Conservation (phyloP, 1,140 invertebrate genomes). For the Bombus terrestris region DNA sequence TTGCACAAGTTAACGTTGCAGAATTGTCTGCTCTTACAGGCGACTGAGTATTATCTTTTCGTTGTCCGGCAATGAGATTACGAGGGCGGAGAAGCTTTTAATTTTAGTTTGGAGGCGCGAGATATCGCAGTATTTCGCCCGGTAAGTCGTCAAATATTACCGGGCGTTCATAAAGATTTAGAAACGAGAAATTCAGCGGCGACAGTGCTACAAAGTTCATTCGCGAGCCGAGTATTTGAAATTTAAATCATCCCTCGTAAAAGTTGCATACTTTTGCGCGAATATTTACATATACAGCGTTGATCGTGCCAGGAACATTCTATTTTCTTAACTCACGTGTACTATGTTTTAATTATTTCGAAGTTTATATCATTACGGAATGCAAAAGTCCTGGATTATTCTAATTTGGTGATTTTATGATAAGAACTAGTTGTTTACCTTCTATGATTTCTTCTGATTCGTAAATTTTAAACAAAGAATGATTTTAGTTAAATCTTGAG, state of each 20-base stretch:
- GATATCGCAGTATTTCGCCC: not conserved
- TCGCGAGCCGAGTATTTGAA: slow-evolving; percentile 13
- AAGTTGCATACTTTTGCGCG: not conserved
- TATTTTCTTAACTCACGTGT: not conserved
- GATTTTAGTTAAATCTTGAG: not conserved
- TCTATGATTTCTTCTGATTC: no score
- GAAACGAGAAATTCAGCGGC: slow-evolving; percentile 1
- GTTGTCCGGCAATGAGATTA: not conserved
- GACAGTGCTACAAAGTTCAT: not conserved
- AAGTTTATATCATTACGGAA: not conserved
- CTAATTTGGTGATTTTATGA: not conserved
- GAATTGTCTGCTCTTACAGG: not conserved
- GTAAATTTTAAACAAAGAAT: no score
- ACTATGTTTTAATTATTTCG: not conserved
- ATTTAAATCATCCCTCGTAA: slow-evolving; percentile 14
- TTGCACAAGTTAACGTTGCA: slow-evolving; percentile 16
- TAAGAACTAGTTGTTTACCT: no score
- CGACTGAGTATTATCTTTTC: not conserved
- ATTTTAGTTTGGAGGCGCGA: not conserved
- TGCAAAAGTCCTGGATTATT: no score
- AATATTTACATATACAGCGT: no score
- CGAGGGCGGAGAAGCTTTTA: not conserved
- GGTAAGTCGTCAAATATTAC: slow-evolving; percentile 16
- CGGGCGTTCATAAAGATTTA: slow-evolving; percentile 20
- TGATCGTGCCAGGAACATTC: no score